A percentile compares a stretch with the other conserved stretches of the same genome.
phyloP scores from a whole-genome alignment of 2,113 vertebrate species.

The Oceanodroma tethys region DNA sequence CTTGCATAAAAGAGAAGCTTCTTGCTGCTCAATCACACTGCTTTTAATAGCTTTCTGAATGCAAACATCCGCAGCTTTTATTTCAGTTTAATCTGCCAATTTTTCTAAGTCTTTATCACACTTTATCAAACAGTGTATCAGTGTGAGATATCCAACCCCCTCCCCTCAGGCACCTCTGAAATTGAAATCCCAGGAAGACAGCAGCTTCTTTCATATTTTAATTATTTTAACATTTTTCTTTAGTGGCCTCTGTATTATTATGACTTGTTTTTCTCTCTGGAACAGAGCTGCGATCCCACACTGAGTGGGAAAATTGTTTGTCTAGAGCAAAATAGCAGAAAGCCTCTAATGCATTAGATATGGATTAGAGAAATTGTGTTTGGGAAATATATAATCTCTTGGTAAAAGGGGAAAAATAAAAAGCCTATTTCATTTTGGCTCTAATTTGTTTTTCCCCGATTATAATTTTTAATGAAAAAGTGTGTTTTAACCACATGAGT shows the following conservation, averaged over 20 bases:
- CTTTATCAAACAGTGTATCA: slow-evolving; percentile 75
- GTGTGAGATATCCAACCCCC: slow-evolving; percentile 64
- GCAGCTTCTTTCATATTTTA: slow-evolving; percentile 67
- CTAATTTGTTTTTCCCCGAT: slow-evolving; percentile 32
- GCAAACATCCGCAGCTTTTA: slow-evolving; percentile 51
- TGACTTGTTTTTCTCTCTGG: slow-evolving; percentile 58
- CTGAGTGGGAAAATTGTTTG: slow-evolving; percentile 46
- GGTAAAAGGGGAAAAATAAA: slow-evolving; percentile 34
- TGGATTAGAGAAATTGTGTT: slow-evolving; percentile 35
- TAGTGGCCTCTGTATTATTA: slow-evolving; percentile 64
- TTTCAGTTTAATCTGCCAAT: slow-evolving; percentile 71
- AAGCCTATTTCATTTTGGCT: slow-evolving; percentile 44
- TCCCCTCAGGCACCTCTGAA: slow-evolving; percentile 62
- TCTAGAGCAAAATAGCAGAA: slow-evolving; percentile 53
- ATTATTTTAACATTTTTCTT: slow-evolving; percentile 74
- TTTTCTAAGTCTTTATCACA: slow-evolving; percentile 72
- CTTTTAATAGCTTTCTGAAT: slow-evolving; percentile 53
- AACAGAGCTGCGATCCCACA: slow-evolving; percentile 43
- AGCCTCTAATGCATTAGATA: slow-evolving; percentile 44
- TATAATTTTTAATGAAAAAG: slow-evolving; percentile 68
- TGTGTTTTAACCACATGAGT: slow-evolving; percentile 48
- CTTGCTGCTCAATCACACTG: slow-evolving; percentile 49
- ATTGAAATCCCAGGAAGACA: slow-evolving; percentile 68
- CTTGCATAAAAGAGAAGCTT: slow-evolving; percentile 20
- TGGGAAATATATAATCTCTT: slow-evolving; percentile 53